These are phyloP conservation scores for Drosophila siamana DNA, from an alignment of 2,888 invertebrate genomes.

Conservation along the genomic window DNA sequence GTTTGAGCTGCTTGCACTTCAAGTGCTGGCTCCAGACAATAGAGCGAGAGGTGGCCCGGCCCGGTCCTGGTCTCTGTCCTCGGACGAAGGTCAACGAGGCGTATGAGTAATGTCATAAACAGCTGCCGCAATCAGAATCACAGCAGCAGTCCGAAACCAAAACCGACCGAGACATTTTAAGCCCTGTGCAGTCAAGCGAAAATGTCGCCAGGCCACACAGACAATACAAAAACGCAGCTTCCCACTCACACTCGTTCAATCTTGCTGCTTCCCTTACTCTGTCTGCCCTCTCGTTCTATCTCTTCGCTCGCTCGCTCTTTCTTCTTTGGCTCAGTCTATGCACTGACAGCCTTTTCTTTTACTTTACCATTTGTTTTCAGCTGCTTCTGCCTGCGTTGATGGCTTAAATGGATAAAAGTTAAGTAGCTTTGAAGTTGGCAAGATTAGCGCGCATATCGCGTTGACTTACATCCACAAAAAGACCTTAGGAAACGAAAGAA, in stretches of 20 bases:
- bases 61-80: background rate
- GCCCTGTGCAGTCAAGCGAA: constrained; percentile 67
- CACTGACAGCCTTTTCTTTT: constrained; percentile 48
- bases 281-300: background rate
- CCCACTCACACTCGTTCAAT: background rate
- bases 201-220: constrained; percentile 72
- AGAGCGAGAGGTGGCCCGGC: background rate
- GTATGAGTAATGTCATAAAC: constrained; percentile 78
- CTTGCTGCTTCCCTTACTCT: too few relatives aligned
- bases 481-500: constrained; percentile 41
- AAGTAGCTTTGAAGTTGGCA: constrained; percentile 77
- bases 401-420: constrained; percentile 79
- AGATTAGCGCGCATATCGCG: constrained; percentile 77
- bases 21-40: constrained; percentile 43
- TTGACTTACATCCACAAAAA: constrained; percentile 56
- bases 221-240: constrained; percentile 42
- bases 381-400: constrained; percentile 60
- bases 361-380: constrained; percentile 65
- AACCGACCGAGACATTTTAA: constrained; percentile 66
- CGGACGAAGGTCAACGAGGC: constrained; percentile 71
- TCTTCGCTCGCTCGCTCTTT: constrained; percentile 1
- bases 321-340: constrained; percentile 16
- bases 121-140: constrained; percentile 76
- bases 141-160: constrained; percentile 62
- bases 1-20: constrained; percentile 35